Evolutionary conservation across 2,113 vertebrate species (phyloP), one percentile per base, ranked within the genome.

Genomic region (Lepidothrix coronata): DNA sequence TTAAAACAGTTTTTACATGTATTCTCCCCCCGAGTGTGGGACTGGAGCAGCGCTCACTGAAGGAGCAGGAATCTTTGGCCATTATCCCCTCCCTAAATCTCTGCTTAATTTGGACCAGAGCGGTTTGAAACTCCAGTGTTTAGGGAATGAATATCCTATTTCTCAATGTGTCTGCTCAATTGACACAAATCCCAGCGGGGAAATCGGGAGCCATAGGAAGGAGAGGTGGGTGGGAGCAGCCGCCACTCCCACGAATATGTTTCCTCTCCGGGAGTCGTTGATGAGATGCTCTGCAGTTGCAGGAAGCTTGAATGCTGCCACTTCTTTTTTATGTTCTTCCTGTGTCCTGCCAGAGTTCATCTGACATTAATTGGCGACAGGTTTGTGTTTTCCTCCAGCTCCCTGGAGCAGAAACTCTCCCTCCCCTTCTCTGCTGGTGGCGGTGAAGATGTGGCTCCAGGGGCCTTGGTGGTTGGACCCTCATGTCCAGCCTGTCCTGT

Each of bases 401-500:
- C 25, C 39, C 46, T 31, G 77, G 33, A 67, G 87, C 80, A 87
- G 52, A 63, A 81, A 31, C 52, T 63, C 11, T 81, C 67, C 65
- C 16, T 73, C 46, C 41, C 11, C 37, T 77, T 55, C 8, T 37
- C 52, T 88, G 71, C 61, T 2, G 3, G 24, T 1, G 0, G 17
- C 0, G 0, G 12, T 6, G 2, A 61, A 57, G n/a, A 19, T 0
- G 0, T 23, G 37, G 30, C 49, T 77, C 27, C 12, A 20, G 30
- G 30, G 65, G 24, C 37, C 24, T 65, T 33, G 24, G 49, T 71
- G 57, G 18, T 67, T 2, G 2, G 61, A 54, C 8, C 12, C 30
- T 22, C 5, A 19, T 44, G 43, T 49, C 23, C 48, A 49, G 48
- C 46, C 11, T 48, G 22, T 48, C 43, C 41, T 23, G 27, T 27